Percentiles rank a stretch among this genome's conserved stretches.
Conservation (phyloP, 2,797 vertebrate species). For the Xenentodon cancila region DNA sequence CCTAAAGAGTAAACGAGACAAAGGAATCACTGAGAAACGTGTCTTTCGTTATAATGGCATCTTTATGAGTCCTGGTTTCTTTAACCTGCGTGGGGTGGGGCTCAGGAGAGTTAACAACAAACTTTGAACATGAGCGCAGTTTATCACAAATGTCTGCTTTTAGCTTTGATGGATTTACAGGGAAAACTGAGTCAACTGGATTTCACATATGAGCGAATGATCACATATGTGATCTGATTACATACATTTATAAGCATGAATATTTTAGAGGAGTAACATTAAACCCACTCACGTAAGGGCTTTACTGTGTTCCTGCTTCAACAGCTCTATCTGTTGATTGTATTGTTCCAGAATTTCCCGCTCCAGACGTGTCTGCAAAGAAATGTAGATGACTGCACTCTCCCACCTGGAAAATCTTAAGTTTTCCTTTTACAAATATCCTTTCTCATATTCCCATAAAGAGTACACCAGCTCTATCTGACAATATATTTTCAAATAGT, state of each 20-base stretch:
- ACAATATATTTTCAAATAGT: too few relatives aligned
- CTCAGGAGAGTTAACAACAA: neutral
- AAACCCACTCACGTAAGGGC: slow-evolving; percentile 85
- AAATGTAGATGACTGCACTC: slow-evolving; percentile 29
- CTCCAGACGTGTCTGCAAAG: slow-evolving; percentile 83
- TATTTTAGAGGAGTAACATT: slow-evolving; percentile 8
- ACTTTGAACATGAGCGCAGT: too few relatives aligned
- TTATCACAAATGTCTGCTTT: too few relatives aligned
- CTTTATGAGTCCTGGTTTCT: slow-evolving; percentile 7
- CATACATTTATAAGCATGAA: neutral
- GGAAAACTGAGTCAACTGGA: too few relatives aligned
- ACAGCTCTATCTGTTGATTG: slow-evolving; percentile 74
- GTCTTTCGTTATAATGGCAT: neutral
- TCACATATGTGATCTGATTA: too few relatives aligned
- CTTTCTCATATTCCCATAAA: neutral
- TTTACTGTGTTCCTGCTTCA: slow-evolving; percentile 85
- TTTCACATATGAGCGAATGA: too few relatives aligned
- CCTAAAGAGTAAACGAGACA: slow-evolving; percentile 71
- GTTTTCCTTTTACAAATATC: neutral
- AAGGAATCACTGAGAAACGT: slow-evolving; percentile 5
- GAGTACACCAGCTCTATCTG: too few relatives aligned
- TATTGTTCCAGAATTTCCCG: slow-evolving; percentile 62
- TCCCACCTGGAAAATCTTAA: slow-evolving; percentile 7
- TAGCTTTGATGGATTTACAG: too few relatives aligned
- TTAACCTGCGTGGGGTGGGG: neutral